phyloP scores from a whole-genome alignment of 2,113 vertebrate species.

The human region GRCh38 chr5:42675001-42675500 shows the following conservation, averaged over 20 bases:
- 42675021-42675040: not conserved
- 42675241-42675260: not conserved
- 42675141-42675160: not conserved
- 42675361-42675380: not conserved
- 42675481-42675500: not conserved
- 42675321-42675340: not conserved
- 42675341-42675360: not conserved
- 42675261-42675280: not conserved
- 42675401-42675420: not conserved
- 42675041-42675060: not conserved
- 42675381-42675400: not conserved
- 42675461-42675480: not conserved
- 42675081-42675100: not conserved
- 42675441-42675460: not conserved
- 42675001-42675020: not conserved
- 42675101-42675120: not conserved
- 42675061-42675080: not conserved
- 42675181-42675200: not conserved
- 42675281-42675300: not conserved
- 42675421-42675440: not conserved
- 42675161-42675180: not conserved
- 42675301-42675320: not conserved
- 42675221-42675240: not conserved
- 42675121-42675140: not conserved
- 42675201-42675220: not conserved